Evolutionary conservation across 2,888 invertebrate species (phyloP).

Genomic region (Saturnia japonica): DNA sequence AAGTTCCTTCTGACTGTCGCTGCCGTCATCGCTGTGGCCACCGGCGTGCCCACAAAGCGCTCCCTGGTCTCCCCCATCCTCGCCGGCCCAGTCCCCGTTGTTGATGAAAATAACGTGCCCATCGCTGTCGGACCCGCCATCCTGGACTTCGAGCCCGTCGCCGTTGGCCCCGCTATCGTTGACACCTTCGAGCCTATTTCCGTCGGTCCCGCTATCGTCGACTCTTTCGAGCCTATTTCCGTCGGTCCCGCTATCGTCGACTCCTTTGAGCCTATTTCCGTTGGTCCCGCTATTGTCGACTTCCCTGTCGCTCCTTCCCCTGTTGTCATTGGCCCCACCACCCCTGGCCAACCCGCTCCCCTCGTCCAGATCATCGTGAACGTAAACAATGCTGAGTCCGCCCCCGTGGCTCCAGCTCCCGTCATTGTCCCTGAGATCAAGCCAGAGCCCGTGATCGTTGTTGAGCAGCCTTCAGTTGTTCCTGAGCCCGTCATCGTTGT

Average conservation of each 20-base stretch:
- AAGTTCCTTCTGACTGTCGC: slow-evolving; percentile 38
- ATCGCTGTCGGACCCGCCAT: slow-evolving; percentile 36
- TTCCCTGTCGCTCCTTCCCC: slow-evolving; percentile 15
- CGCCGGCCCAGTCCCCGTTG: slow-evolving; percentile 34
- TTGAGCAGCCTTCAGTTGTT: slow-evolving; percentile 13
- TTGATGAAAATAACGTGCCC: slow-evolving; percentile 28
- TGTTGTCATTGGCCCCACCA: slow-evolving; percentile 14
- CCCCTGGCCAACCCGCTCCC: slow-evolving; percentile 19
- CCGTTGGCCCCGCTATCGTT: slow-evolving; percentile 31
- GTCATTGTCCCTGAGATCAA: slow-evolving; percentile 15
- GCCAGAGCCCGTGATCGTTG: slow-evolving; percentile 13
- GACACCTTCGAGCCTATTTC: slow-evolving; percentile 29
- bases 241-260: slow-evolving; percentile 17
- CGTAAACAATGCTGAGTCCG: slow-evolving; percentile 19
- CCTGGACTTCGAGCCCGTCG: slow-evolving; percentile 25
- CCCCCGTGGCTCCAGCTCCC: slow-evolving; percentile 12
- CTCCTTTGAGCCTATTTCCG: slow-evolving; percentile 2
- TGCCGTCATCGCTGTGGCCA: slow-evolving; percentile 39
- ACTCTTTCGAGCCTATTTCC: slow-evolving; percentile 16
- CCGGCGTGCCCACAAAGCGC: slow-evolving; percentile 34
- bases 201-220: slow-evolving; percentile 27
- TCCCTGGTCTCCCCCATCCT: slow-evolving; percentile 33
- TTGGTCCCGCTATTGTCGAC: slow-evolving; percentile 18
- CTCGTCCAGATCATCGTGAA: slow-evolving; percentile 24
- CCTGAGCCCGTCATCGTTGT: slow-evolving; percentile 4